A percentile compares a stretch with the other conserved stretches of the same genome.
Evolutionary conservation across 2,797 vertebrate species (phyloP).

Genomic region (Rhincodon typus): DNA sequence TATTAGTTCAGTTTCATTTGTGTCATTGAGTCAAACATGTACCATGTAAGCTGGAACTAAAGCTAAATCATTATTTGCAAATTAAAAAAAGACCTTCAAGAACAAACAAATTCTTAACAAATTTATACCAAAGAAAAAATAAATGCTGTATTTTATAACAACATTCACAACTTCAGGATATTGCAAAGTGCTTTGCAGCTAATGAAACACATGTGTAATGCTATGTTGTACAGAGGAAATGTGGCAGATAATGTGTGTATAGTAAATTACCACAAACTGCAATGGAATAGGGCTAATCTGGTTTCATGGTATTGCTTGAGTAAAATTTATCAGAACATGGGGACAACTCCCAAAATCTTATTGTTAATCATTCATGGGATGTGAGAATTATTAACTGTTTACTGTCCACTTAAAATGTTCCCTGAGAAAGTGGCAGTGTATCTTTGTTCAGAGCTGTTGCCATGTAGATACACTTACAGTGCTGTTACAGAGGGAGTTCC

Average conservation of each 20-base stretch:
- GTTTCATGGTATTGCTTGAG: background rate
- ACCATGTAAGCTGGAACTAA: background rate
- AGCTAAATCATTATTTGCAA: background rate
- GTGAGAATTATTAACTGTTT: no score
- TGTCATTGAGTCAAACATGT: background rate
- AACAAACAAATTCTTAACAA: background rate
- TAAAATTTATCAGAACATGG: background rate
- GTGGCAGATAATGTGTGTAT: background rate
- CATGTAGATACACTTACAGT: background rate
- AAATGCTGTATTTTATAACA: background rate
- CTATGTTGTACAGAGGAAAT: background rate
- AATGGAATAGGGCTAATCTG: background rate
- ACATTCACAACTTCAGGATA: background rate
- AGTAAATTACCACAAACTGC: background rate
- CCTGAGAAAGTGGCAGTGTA: background rate
- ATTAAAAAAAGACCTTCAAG: background rate
- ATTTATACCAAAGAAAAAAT: background rate
- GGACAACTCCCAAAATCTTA: background rate
- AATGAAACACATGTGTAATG: background rate
- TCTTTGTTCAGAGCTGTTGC: background rate
- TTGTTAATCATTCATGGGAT: no score
- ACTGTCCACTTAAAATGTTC: no score
- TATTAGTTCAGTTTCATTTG: background rate
- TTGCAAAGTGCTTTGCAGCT: background rate
- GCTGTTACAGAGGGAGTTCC: background rate